Evolutionary conservation across 2,113 vertebrate species (phyloP).

Genomic region (Euleptes europaea): DNA sequence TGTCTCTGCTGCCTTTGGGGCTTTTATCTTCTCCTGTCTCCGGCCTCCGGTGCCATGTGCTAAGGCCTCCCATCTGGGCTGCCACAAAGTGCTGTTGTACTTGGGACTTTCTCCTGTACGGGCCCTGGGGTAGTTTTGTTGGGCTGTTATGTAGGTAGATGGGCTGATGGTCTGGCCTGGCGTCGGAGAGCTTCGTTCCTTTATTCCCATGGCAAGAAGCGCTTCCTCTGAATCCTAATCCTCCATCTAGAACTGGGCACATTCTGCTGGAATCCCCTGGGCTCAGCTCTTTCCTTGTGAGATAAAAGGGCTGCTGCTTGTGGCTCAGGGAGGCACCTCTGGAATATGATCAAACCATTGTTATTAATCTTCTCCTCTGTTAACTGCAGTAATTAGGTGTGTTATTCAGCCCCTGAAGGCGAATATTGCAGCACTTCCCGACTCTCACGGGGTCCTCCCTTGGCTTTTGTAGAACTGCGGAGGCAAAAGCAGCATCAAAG

Average conservation of each 20-base stretch:
- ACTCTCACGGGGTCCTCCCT: too few relatives aligned
- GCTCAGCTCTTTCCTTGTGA: background rate
- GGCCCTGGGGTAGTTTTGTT: too few relatives aligned
- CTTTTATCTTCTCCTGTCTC: too few relatives aligned
- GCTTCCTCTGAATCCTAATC: background rate
- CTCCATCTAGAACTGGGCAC: background rate
- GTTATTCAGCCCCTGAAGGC: background rate
- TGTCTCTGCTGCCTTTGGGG: too few relatives aligned
- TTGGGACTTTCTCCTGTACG: too few relatives aligned
- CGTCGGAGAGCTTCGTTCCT: too few relatives aligned
- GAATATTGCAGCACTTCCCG: background rate
- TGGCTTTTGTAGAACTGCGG: background rate
- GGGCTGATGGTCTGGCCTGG: too few relatives aligned
- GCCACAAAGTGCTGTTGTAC: too few relatives aligned
- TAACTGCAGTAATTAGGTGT: background rate
- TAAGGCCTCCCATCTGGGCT: too few relatives aligned
- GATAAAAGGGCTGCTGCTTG: background rate
- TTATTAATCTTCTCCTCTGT: background rate
- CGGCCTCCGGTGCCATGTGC: too few relatives aligned
- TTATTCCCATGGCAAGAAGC: too few relatives aligned
- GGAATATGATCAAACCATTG: background rate
- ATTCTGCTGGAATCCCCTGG: background rate
- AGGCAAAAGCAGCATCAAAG: background rate
- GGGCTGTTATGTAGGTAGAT: too few relatives aligned
- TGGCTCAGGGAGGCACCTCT: background rate